Base-by-base conservation (phyloP, 2,888 invertebrate genomes). In the Trachelus tabidus region DNA sequence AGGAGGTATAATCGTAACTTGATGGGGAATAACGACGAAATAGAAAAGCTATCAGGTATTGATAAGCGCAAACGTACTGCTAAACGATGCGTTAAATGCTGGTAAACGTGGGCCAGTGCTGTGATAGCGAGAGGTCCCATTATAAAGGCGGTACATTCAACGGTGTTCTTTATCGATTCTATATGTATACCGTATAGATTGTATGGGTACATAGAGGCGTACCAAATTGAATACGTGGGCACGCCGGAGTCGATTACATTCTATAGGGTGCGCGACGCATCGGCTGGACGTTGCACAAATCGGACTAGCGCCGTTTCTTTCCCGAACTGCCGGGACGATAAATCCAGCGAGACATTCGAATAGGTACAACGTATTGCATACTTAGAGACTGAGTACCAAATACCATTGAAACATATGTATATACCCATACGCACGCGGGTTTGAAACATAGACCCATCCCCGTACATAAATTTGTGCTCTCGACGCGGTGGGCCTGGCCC, bases 401-500 rank as follows among this genome's bases (percentile, higher is more conserved):
- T 69, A 77, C 79, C 83, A 83, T 79, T 78, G 81, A 83, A 81
- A 80, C 83, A 83, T 81, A 71, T 15, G n/a, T 35, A 69, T 56
- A 73, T n/a, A 69, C 73, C 23, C 69, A 37, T 68, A 76, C 73
- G 35, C 68, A 34, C 68, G 40, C 76, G 56, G 68, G 73, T 75
- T 77, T 76, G 76, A 76, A 79, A 73, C 76, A 76, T 73, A 76
- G 78, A 79, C 78, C 78, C 76, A 79, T 79, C 78, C 77, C 73
- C 78, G 77, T 73, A 75, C 79, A 83, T 84, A 84, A 84, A 84
- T 84, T 83, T 80, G 84, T 75, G n/a, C 73, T 23, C 77, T 75
- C 74, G 77, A 75, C 74, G 79, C 81, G 81, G 81, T 77, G 79
- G 81, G 80, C 83, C 82, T 73, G 80, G 78, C 76, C 78, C 73